Evolutionary conservation across 2,888 invertebrate species (phyloP).

Genomic region (Apotomis capreana): DNA sequence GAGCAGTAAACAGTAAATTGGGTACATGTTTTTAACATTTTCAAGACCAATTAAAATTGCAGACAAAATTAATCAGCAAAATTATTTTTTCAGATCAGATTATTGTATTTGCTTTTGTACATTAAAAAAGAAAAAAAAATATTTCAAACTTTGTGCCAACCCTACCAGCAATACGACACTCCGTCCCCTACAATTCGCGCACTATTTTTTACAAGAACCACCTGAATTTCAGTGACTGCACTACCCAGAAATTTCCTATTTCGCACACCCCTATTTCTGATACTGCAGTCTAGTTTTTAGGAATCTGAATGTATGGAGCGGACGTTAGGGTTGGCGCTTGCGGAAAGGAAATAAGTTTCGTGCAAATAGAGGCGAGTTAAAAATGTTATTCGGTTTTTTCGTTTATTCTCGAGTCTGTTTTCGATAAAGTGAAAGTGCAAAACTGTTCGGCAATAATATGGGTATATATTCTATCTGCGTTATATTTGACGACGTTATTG

Average conservation of each 20-base stretch:
- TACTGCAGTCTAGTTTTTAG: conserved; percentile 17
- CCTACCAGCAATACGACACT: conserved; percentile 16
- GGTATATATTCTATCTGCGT: too few relatives aligned
- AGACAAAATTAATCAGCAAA: too few relatives aligned
- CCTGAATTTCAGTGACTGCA: conserved; percentile 30
- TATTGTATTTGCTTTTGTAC: too few relatives aligned
- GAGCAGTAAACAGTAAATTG: too few relatives aligned
- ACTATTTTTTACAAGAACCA: conserved; percentile 40
- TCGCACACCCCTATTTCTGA: conserved; percentile 30
- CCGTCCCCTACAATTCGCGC: conserved; percentile 11
- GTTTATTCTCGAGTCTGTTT: too few relatives aligned
- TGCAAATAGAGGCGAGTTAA: not conserved
- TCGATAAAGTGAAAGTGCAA: too few relatives aligned
- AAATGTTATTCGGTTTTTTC: not conserved
- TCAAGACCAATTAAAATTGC: too few relatives aligned
- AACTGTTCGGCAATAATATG: too few relatives aligned
- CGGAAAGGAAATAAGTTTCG: conserved; percentile 1
- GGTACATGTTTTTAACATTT: too few relatives aligned
- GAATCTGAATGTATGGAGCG: not conserved
- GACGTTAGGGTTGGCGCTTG: conserved; percentile 16
- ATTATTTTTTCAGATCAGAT: too few relatives aligned
- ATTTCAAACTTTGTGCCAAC: conserved; percentile 3
- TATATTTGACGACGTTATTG: too few relatives aligned
- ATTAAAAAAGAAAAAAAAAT: too few relatives aligned
- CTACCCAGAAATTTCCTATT: conserved; percentile 32